phyloP scores from a whole-genome alignment of 2,797 vertebrate species.

The Enteromius thamalakanensis region DNA sequence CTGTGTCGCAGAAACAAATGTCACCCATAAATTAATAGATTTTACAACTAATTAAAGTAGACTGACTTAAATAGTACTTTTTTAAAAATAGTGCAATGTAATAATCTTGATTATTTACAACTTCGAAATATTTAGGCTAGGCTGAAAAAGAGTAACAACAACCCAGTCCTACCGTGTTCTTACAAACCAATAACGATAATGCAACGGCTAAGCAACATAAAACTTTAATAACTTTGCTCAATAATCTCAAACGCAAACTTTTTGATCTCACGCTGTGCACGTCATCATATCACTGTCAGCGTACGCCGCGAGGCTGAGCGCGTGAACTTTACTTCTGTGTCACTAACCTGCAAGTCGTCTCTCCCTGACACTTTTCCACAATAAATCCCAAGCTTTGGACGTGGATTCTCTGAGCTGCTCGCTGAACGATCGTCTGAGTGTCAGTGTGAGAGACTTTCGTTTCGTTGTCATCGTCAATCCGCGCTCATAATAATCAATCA shows the following conservation, averaged over 20 bases:
- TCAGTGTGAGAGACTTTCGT: conserved; percentile 74
- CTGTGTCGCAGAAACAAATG: neutral
- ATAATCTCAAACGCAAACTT: neutral
- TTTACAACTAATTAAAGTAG: neutral
- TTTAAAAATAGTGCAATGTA: neutral
- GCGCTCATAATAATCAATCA: conserved; percentile 71
- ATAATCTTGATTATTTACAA: neutral
- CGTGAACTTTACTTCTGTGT: conserved; percentile 6
- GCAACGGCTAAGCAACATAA: neutral
- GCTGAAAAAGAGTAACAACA: neutral
- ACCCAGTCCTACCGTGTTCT: neutral
- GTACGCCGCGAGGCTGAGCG: neutral
- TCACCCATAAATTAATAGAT: neutral
- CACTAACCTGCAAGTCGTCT: conserved; percentile 90
- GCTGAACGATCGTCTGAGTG: conserved; percentile 87
- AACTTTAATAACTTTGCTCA: neutral
- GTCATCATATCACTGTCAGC: conserved; percentile 28
- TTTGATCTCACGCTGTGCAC: neutral
- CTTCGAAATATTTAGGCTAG: neutral
- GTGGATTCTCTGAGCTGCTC: conserved; percentile 88
- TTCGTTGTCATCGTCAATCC: conserved; percentile 79
- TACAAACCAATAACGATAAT: neutral
- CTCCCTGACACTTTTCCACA: conserved; percentile 89
- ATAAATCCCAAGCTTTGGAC: conserved; percentile 88
- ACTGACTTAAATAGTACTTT: neutral